phyloP scores from a whole-genome alignment of 2,888 invertebrate genomes.

The Temnothorax rugatulus region DNA sequence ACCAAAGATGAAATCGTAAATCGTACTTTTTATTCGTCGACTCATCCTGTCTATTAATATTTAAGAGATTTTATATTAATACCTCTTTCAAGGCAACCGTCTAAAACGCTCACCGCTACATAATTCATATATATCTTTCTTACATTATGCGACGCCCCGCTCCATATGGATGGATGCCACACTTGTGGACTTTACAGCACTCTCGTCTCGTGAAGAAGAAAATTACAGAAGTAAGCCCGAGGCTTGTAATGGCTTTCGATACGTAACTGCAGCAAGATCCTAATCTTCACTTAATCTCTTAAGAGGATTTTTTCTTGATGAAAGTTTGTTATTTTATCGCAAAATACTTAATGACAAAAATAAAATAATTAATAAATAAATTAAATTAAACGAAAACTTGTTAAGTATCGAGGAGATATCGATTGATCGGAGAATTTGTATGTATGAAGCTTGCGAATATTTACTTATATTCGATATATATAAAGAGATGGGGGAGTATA shows the following conservation, averaged over 20 bases:
- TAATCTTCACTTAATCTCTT: not conserved
- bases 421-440: not conserved
- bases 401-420: not conserved
- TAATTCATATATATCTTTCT: constrained; percentile 42
- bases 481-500: not conserved
- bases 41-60: constrained; percentile 35
- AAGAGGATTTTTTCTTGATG: not conserved
- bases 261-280: not conserved
- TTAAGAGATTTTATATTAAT: constrained; percentile 37
- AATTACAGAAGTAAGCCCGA: not conserved
- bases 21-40: not conserved
- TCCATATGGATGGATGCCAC: constrained; percentile 33
- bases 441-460: not conserved
- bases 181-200: not conserved
- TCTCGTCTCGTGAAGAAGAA: not conserved
- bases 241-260: not conserved
- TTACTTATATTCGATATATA: not conserved
- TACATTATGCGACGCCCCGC: constrained; percentile 18
- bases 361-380: not conserved
- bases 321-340: not conserved
- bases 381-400: not conserved
- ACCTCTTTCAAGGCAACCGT: constrained; percentile 2
- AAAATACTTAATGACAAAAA: not conserved
- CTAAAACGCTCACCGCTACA: constrained; percentile 29
- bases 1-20: not conserved